phyloP scores from a whole-genome alignment of 2,797 vertebrate species.

The Microhierax caerulescens region DNA sequence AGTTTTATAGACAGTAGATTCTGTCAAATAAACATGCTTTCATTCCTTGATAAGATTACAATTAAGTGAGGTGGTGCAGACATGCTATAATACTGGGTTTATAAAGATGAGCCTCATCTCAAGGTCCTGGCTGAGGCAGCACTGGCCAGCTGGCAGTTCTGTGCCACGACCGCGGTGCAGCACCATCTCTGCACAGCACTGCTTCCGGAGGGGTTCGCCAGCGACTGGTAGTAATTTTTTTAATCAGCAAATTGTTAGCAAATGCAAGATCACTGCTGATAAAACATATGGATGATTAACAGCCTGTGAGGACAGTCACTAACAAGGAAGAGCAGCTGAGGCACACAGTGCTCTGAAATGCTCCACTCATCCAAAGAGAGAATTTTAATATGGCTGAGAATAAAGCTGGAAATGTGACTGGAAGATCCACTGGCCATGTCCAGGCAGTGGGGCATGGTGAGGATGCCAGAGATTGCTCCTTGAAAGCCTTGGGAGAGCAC shows the following conservation, averaged over 20 bases:
- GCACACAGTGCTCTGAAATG: background rate
- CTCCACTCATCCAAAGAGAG: background rate
- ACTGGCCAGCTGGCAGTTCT: background rate
- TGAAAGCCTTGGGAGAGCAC: background rate
- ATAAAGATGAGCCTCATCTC: background rate
- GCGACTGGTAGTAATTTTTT: background rate
- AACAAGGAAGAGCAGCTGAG: background rate
- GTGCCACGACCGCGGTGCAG: fast-evolving
- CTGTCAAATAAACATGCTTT: background rate
- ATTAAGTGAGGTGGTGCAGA: background rate
- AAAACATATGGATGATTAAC: background rate
- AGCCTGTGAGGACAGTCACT: constrained; percentile 2
- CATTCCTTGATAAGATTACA: background rate
- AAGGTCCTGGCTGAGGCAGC: background rate
- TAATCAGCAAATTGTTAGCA: constrained; percentile 1
- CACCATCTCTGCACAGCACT: fast-evolving
- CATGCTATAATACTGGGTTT: fast-evolving
- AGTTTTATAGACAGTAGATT: background rate
- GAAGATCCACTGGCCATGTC: fast-evolving
- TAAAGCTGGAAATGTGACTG: fast-evolving
- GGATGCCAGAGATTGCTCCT: background rate
- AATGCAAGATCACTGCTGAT: constrained; percentile 21
- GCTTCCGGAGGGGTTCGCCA: background rate
- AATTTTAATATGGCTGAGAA: background rate
- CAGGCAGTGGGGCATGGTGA: fast-evolving